Base-by-base conservation (phyloP, 2,888 invertebrate genomes). In the Hemicrepidius hirtus region DNA sequence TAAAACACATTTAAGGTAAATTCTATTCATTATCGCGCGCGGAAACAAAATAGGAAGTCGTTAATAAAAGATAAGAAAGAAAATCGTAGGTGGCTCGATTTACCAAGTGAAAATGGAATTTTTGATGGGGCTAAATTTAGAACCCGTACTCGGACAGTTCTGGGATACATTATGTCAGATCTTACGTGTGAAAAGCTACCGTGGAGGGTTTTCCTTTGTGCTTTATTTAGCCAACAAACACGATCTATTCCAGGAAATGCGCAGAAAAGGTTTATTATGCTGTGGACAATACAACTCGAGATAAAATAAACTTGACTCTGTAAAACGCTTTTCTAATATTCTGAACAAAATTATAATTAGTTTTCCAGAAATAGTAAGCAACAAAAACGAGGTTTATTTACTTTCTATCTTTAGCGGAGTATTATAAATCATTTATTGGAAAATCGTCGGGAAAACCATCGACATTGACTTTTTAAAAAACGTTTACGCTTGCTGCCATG, bases 171-270 rank as follows among this genome's bases (percentile, higher is more conserved):
- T 57, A 57, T 37, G 57, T 57, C 28, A 37, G 57, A 37, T 37
- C 37, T 57, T 37, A 57, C 18, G 37, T 57, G 57, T 18, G 35
- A 37, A 57, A 57, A 55, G 53, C 53, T 32, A 13, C 57, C 37
- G 28, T 16, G 35, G 13, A 57, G 18, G 32, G 13, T 28, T 35
- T 55, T 55, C 55, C 32, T 55, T 28, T 35, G 28, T 35, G 32
- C 55, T 57, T 57, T 57, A 37, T 37, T 57, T 35, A 57, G n/a
- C 16, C 28, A 37, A 35, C 20, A 57, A 57, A 18, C 9, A 18
- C 57, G 18, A 37, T 57, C 37, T 53, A 53, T 24, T 49, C n/a
- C 49, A 20, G 49, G 49, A 49, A 49, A 49, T 49, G 49, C 49
- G 12, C 24, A 24, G 44, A 3, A 44, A 44, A 44, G 13, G 4